Percentiles rank a stretch among this genome's conserved stretches.
phyloP scores from a whole-genome alignment of 2,797 vertebrate species.

The Emydoidea blandingii region DNA sequence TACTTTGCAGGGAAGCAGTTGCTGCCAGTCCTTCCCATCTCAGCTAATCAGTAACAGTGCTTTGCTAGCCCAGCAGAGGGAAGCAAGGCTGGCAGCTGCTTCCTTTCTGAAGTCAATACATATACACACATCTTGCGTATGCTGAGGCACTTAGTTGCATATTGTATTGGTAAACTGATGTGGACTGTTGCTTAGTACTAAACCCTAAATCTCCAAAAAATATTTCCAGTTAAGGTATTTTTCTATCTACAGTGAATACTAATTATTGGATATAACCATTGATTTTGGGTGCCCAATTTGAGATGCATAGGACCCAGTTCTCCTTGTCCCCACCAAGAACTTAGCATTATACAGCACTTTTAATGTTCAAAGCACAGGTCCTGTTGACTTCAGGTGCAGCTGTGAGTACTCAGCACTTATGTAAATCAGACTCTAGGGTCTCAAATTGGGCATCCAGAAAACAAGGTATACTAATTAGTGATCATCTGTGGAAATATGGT shows the following conservation, averaged over 20 bases:
- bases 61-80: neutral
- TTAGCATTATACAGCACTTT: too few relatives aligned
- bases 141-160: neutral
- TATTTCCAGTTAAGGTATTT: neutral
- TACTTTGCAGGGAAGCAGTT: constrained; percentile 17
- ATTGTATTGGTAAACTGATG: neutral
- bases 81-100: neutral
- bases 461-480: too few relatives aligned
- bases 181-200: neutral
- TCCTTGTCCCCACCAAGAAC: too few relatives aligned
- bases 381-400: too few relatives aligned
- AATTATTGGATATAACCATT: too few relatives aligned
- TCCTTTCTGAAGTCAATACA: neutral
- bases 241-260: neutral
- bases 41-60: neutral
- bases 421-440: too few relatives aligned
- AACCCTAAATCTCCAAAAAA: neutral
- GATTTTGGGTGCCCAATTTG: too few relatives aligned
- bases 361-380: too few relatives aligned
- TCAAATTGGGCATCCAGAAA: too few relatives aligned
- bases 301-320: too few relatives aligned
- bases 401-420: too few relatives aligned
- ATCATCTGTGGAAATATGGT: too few relatives aligned
- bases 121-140: neutral
- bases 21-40: neutral